Base-by-base conservation (phyloP, 2,888 invertebrate species). In the Mayetiola destructor region DNA sequence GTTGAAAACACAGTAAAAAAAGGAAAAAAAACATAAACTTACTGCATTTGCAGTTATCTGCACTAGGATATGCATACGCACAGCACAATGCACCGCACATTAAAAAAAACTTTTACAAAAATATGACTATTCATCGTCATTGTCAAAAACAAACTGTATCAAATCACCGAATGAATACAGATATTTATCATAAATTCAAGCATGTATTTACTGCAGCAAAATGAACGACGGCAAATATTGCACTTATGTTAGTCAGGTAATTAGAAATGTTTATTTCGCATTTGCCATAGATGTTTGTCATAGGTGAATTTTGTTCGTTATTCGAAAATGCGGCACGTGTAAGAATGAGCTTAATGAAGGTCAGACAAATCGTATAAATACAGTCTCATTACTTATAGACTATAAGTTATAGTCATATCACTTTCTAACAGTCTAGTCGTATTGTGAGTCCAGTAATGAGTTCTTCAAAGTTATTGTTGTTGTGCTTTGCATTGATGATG, bases 1-100 rank as follows among this genome's bases (percentile, higher is more conserved):
- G 42, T 42, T 42, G 42, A 42, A 42, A 42, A 42, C 42, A 42
- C 42, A 42, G 42, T 42, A 42, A 42, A 42, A 42, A 42, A 42
- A 10, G 42, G 18, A 20, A 39, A 42, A 42, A 42, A 42, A 42
- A 42, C 42, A 42, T 42, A 42, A 42, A 42, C 42, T 42, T 42
- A 42, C 39, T 39, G 39, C 42, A 42, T 42, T 42, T 42, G 42
- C 42, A 42, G 42, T 42, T 42, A 42, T 42, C 42, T 42, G 42
- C 42, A 42, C 42, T 42, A 42, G 42, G 42, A 42, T 42, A 42
- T 42, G 42, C 42, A 42, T 42, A 42, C 42, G 42, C 42, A 42
- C 42, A 42, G 42, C 42, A 42, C 42, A 42, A 42, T 42, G 42
- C 42, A 42, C 42, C 42, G 42, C 42, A 42, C 23, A 42, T 42